phyloP scores from a whole-genome alignment of 2,888 invertebrate species.

The Plutella xylostella region DNA sequence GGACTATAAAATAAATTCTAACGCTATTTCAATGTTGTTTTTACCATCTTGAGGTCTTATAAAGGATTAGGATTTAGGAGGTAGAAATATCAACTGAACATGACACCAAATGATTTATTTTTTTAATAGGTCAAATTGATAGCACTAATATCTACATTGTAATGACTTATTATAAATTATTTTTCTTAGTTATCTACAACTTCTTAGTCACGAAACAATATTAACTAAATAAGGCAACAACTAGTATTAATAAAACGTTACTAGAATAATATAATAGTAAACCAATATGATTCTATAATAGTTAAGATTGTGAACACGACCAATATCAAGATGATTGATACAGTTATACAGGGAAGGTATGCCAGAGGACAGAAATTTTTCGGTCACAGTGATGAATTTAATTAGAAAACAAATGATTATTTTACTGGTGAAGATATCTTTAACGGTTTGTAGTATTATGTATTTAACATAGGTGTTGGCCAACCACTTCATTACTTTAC shows the following conservation, averaged over 20 bases:
- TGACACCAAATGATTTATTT: slow-evolving; percentile 69
- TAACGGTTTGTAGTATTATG: too few species aligned
- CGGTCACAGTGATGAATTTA: too few species aligned
- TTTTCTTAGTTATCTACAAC: slow-evolving; percentile 56
- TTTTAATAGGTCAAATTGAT: slow-evolving; percentile 67
- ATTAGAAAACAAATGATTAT: too few species aligned
- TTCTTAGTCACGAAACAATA: slow-evolving; percentile 66
- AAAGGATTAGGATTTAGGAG: not conserved
- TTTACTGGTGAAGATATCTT: too few species aligned
- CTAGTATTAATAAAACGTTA: slow-evolving; percentile 59
- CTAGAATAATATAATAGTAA: slow-evolving; percentile 21
- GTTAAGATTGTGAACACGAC: too few species aligned
- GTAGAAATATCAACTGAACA: slow-evolving; percentile 20
- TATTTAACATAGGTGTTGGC: too few species aligned
- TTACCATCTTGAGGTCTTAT: too few species aligned
- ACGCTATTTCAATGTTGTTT: not conserved
- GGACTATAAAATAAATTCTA: slow-evolving; percentile 1
- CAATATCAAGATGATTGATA: too few species aligned
- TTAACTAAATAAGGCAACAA: slow-evolving; percentile 69
- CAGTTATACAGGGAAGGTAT: too few species aligned
- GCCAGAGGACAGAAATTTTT: too few species aligned
- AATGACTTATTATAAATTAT: slow-evolving; percentile 60
- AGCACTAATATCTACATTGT: slow-evolving; percentile 65
- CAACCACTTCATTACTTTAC: too few species aligned
- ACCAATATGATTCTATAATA: too few species aligned